A percentile compares a stretch with the other conserved stretches of the same genome.
phyloP scores from a whole-genome alignment of 2,797 vertebrate species.

The Choloepus didactylus region DNA sequence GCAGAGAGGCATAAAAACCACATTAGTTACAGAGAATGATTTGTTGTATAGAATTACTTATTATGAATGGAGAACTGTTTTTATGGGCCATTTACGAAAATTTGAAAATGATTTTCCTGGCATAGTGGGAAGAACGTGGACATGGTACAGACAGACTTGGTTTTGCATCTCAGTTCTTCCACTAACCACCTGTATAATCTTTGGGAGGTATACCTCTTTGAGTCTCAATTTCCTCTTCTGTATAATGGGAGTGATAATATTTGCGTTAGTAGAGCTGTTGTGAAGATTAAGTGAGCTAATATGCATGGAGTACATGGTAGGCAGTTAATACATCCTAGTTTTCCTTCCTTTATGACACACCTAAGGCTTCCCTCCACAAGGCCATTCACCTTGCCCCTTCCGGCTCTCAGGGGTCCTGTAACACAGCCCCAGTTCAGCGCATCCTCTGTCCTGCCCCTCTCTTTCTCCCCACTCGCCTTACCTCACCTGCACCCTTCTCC shows the following conservation, averaged over 20 bases:
- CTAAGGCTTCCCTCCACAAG: background rate
- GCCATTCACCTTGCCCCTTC: background rate
- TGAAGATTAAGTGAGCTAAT: background rate
- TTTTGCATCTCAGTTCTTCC: conserved; percentile 25
- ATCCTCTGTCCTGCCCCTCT: background rate
- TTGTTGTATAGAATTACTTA: conserved; percentile 67
- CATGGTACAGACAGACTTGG: background rate
- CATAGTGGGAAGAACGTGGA: background rate
- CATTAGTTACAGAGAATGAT: conserved; percentile 66
- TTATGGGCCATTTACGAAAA: conserved; percentile 49
- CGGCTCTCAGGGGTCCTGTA: background rate
- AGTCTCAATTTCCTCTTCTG: background rate
- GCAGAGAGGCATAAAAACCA: conserved; percentile 41
- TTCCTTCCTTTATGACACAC: background rate
- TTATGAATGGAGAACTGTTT: conserved; percentile 33
- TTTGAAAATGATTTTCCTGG: conserved; percentile 53
- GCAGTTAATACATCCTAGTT: background rate
- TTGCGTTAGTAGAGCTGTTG: background rate
- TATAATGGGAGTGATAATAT: background rate
- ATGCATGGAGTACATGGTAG: background rate
- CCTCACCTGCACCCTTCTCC: background rate
- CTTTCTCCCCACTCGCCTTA: background rate
- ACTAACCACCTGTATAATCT: background rate
- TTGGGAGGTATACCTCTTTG: background rate
- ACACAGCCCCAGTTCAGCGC: background rate